Base-by-base conservation (phyloP, 1,140 invertebrate genomes). In the Aleiodes sp. region DNA sequence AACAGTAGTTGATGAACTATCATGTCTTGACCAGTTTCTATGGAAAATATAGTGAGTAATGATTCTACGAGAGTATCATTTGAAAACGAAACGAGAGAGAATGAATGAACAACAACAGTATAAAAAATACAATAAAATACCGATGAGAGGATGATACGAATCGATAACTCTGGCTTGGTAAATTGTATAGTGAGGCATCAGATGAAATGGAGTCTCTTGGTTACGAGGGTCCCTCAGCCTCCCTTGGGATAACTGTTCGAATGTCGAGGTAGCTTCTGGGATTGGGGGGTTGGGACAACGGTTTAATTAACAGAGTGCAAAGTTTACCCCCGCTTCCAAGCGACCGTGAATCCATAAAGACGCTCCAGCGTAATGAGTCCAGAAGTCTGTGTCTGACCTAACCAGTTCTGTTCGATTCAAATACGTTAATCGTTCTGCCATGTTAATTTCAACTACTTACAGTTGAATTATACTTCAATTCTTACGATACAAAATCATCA, bases 261-360 rank as follows among this genome's bases (percentile, higher is more conserved):
- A 59, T 31, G 28, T 59, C 56, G 46, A 52, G 46, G 46, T 21
- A 52, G 46, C 21, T 52, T 24, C 46, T 21, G 46, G 16, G 14
- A 19, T n/a, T 6, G 16, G 21, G 46, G 9, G 19, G 10, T 8
- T 29, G 26, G 28, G 56, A 9, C 56, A 59, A 59, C 56, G 56
- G 56, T 59, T 59, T 59, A 59, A 59, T 59, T 59, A 59, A 31
- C 28, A 31, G 14, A 59, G 56, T 59, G 56, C 56, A 59, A 59
- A 59, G 56, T 59, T 59, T 59, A 31, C 28, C n/a, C n/a, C 28
- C 9, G 28, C 24, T 52, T 24, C 28, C 56, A 59, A 59, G 56
- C 56, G 56, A 59, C 56, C 56, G 56, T 59, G 56, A 59, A 59
- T 28, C 28, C 56, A 59, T 59, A 59, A 59, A 59, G 56, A 59